Conservation (phyloP, 1,140 invertebrate genomes). For the Pachypeltis micranthus region DNA sequence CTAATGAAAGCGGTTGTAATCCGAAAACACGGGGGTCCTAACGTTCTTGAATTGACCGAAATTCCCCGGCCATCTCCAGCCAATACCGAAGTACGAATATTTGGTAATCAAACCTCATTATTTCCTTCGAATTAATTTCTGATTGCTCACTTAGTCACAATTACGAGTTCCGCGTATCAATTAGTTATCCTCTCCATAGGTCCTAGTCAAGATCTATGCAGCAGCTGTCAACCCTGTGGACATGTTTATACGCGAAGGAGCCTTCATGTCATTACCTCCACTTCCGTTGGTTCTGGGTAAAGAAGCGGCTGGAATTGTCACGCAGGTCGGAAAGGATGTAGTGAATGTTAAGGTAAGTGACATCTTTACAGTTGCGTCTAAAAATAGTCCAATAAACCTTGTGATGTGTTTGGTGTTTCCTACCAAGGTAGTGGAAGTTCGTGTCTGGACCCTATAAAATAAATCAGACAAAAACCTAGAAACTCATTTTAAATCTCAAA, state of each 20-base stretch:
- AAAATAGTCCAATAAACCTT: too few species aligned
- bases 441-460: too few species aligned
- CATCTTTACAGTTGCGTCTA: neutral
- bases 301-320: conserved; percentile 43
- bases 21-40: conserved; percentile 8
- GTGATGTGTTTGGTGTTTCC: neutral
- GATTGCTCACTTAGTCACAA: too few species aligned
- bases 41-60: conserved; percentile 11
- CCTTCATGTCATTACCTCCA: conserved; percentile 34
- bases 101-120: too few species aligned
- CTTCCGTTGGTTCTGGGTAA: conserved; percentile 43
- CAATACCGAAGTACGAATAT: conserved; percentile 21
- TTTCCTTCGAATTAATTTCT: too few species aligned
- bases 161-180: too few species aligned
- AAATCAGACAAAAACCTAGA: too few species aligned
- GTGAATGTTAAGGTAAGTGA: conserved; percentile 36
- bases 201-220: conserved; percentile 39
- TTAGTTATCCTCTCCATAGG: too few species aligned
- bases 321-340: conserved; percentile 36
- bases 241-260: conserved; percentile 43
- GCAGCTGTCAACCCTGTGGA: conserved; percentile 49
- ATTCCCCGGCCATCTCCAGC: conserved; percentile 6
- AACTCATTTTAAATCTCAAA: too few species aligned
- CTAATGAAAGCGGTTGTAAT: conserved; percentile 18
- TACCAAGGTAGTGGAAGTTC: too few species aligned